Conservation (phyloP, 1,140 invertebrate genomes). For the Charaxes varanes region DNA sequence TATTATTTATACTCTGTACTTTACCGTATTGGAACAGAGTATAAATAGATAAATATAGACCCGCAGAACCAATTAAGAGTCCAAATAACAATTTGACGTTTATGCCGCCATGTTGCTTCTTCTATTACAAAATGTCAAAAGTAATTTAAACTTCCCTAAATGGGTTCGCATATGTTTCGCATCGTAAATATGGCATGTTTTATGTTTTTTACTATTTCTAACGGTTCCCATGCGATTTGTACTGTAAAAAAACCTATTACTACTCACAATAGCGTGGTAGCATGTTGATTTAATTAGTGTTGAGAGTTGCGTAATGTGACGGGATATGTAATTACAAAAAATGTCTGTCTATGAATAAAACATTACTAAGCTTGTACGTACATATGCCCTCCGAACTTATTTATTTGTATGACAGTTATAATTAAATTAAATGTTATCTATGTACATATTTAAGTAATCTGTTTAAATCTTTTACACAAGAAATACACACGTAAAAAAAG, state of each 20-base stretch:
- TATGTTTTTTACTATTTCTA: slow-evolving; percentile 7
- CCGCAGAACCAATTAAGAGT: no score
- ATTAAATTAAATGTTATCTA: no score
- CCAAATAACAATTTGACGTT: no score
- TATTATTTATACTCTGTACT: no score
- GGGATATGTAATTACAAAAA: slow-evolving; percentile 9
- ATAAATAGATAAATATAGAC: no score
- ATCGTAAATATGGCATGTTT: slow-evolving; percentile 2
- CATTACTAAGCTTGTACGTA: slow-evolving; percentile 5
- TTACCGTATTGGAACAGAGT: no score
- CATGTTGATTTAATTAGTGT: slow-evolving; percentile 11
- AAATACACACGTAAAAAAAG: no score
- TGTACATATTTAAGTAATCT: no score
- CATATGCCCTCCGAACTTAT: no score
- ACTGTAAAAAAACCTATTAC: slow-evolving; percentile 12
- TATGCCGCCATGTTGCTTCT: not conserved
- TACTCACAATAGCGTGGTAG: slow-evolving; percentile 11
- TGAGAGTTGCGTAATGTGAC: slow-evolving; percentile 4
- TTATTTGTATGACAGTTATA: no score
- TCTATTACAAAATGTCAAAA: not conserved
- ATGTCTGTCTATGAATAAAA: slow-evolving; percentile 3
- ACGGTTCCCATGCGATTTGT: slow-evolving; percentile 14
- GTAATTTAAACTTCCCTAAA: slow-evolving; percentile 8
- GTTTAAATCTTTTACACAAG: no score
- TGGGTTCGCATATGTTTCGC: slow-evolving; percentile 7